These are phyloP conservation scores for Alsophila aescularia DNA, from an alignment of 2,888 invertebrate genomes.

Conservation along the genomic window DNA sequence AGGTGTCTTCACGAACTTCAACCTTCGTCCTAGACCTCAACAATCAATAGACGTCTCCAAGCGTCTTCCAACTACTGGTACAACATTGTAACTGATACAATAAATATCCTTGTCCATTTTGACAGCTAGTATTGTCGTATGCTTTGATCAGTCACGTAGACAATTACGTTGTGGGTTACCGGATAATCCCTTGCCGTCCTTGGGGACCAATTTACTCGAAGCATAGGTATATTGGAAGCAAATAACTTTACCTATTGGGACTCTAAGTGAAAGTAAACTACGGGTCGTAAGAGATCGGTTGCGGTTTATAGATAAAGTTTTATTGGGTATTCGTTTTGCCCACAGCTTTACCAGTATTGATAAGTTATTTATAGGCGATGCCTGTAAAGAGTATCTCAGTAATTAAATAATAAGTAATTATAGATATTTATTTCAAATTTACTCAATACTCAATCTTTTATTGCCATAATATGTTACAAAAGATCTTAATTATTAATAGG, in stretches of 20 bases:
- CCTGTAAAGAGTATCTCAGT: too few relatives aligned
- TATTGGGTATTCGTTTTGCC: neutral
- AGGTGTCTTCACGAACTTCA: too few relatives aligned
- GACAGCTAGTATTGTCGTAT: constrained; percentile 28
- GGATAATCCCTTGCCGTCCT: constrained; percentile 38
- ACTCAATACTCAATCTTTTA: too few relatives aligned
- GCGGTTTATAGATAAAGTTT: too few relatives aligned
- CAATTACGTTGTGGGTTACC: constrained; percentile 40
- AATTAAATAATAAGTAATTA: too few relatives aligned
- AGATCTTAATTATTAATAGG: too few relatives aligned
- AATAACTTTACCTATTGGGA: constrained; percentile 10
- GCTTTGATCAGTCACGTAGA: constrained; percentile 42
- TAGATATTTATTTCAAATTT: too few relatives aligned
- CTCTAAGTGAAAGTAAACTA: constrained; percentile 1
- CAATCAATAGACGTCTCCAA: neutral
- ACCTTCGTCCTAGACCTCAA: too few relatives aligned
- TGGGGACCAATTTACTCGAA: constrained; percentile 32
- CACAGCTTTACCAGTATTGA: too few relatives aligned
- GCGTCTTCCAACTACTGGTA: neutral
- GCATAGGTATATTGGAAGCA: constrained; percentile 37
- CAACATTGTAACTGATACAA: neutral
- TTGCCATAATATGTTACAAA: too few relatives aligned
- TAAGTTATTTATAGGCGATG: too few relatives aligned
- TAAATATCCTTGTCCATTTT: constrained; percentile 15
- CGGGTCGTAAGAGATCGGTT: too few relatives aligned